Evolutionary conservation across 1,140 invertebrate genomes (phyloP), one percentile per base, ranked within the genome.

Genomic region (Brachionus manjavacas): DNA sequence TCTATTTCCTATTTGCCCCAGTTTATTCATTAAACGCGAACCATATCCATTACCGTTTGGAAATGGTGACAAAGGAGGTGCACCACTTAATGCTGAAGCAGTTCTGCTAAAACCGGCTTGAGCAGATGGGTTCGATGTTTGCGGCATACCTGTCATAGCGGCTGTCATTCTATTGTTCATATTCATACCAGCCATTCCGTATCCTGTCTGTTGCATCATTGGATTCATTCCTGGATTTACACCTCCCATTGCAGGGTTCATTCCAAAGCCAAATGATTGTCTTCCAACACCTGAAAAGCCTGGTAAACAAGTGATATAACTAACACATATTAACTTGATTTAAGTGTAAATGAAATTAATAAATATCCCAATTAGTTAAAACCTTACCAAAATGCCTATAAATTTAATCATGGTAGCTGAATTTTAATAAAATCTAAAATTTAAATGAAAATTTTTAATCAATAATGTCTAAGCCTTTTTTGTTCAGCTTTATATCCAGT

Each of bases 21-120:
- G 31, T 39, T 72, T 72, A 72, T 72, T 72, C 16, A 16, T 31
- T 41, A 72, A 16, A 41, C 68, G 31, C 23, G 68, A 72, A n/a
- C 68, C 35, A 41, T 72, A 72, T 41, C 35, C 68, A 72, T 39
- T 41, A 41, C 3, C 7, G 16, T 72, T 72, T 39, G n/a, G 31
- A n/a, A 23, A 72, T 16, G 68, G 68, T 41, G 68, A 72, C 9
- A 20, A 6, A 4, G 68, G 8, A 39, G 16, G 9, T 3, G 68
- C 68, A 72, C 68, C 68, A 23, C 68, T 72, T 72, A 72, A 41
- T 20, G 68, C 68, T 41, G 68, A 72, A n/a, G 68, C 68, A 72
- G 68, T 72, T 72, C 68, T 14, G 20, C 68, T 72, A 41, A 72
- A 2, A 20, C 68, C 68, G 23, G 68, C 68, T 41, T 35, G 28